phyloP scores from a whole-genome alignment of 2,797 vertebrate species.

The Myotis myotis region DNA sequence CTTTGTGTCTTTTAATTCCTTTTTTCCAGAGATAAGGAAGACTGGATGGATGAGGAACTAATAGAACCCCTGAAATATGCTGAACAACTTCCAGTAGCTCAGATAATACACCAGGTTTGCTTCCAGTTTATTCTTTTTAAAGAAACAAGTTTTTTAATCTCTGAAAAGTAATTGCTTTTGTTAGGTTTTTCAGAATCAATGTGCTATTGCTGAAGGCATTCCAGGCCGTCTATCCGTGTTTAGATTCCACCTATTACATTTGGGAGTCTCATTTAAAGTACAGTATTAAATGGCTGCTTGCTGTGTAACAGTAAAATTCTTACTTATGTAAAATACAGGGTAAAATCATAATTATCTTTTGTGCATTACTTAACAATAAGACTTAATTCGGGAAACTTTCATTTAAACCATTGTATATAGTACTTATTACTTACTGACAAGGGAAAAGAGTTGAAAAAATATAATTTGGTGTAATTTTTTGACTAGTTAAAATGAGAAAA shows the following conservation, averaged over 20 bases:
- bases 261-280: slow-evolving; percentile 55
- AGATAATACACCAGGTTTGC: slow-evolving; percentile 97
- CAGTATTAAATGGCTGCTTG: slow-evolving; percentile 55
- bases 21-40: slow-evolving; percentile 44
- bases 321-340: slow-evolving; percentile 37
- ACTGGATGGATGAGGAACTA: slow-evolving; percentile 76
- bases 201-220: slow-evolving; percentile 62
- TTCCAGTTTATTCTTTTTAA: slow-evolving; percentile 71
- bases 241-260: slow-evolving; percentile 57
- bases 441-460: slow-evolving; percentile 54
- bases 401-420: slow-evolving; percentile 50
- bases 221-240: slow-evolving; percentile 39
- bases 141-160: slow-evolving; percentile 68
- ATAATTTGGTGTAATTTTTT: slow-evolving; percentile 43
- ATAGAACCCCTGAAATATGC: slow-evolving; percentile 87
- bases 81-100: slow-evolving; percentile 95
- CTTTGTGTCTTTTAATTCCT: slow-evolving; percentile 1
- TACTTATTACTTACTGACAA: slow-evolving; percentile 52
- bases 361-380: slow-evolving; percentile 43
- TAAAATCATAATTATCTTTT: slow-evolving; percentile 65
- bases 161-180: slow-evolving; percentile 73
- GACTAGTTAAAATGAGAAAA: slow-evolving; percentile 48
- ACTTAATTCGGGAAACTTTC: slow-evolving; percentile 65
- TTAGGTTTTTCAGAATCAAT: slow-evolving; percentile 72
- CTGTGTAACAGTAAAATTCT: slow-evolving; percentile 55